These are phyloP conservation scores for Bombus huntii DNA, from an alignment of 1,140 invertebrate genomes.

Conservation along the genomic window DNA sequence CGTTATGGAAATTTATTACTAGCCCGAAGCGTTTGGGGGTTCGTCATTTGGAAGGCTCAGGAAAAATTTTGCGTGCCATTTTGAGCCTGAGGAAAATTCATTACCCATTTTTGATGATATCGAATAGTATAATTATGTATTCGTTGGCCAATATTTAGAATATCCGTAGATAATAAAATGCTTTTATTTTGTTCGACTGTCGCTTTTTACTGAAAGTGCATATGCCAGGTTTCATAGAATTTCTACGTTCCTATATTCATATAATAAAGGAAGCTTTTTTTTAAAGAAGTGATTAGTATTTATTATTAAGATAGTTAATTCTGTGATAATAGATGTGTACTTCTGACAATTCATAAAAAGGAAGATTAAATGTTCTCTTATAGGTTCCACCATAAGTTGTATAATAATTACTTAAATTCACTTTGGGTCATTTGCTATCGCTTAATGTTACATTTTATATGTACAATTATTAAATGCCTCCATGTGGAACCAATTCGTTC, in stretches of 20 bases:
- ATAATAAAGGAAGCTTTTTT: not conserved
- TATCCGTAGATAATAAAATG: too few species aligned
- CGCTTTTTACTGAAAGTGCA: not conserved
- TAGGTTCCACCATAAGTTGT: too few species aligned
- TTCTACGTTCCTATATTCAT: not conserved
- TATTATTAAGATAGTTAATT: too few species aligned
- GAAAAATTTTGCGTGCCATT: not conserved
- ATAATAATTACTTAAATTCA: not conserved
- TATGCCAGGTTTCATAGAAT: not conserved
- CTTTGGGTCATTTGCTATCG: not conserved
- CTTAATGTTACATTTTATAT: not conserved
- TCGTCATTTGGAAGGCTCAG: not conserved
- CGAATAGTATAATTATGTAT: not conserved
- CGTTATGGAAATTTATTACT: conserved; percentile 19
- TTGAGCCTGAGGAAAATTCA: conserved; percentile 33
- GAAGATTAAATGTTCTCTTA: not conserved
- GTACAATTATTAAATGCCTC: not conserved
- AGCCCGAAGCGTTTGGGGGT: not conserved
- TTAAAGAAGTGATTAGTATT: too few species aligned
- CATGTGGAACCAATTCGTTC: not conserved
- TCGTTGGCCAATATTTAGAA: too few species aligned
- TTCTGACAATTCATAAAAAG: not conserved
- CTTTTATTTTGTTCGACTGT: too few species aligned
- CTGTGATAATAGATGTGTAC: too few species aligned
- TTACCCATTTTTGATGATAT: not conserved